phyloP scores from a whole-genome alignment of 2,888 invertebrate genomes.

The Xylocampa areola region DNA sequence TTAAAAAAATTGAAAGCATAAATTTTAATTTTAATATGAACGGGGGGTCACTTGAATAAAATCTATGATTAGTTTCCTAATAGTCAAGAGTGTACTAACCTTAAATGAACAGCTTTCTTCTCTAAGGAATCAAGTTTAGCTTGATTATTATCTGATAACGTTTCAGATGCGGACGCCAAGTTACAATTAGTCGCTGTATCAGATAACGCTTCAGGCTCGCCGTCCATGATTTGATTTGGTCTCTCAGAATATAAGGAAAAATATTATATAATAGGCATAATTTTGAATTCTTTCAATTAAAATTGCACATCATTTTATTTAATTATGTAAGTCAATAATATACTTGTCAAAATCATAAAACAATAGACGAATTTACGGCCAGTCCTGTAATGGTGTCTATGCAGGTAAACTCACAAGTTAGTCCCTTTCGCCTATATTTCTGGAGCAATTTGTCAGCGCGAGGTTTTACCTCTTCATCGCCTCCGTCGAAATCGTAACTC shows the following conservation, averaged over 20 bases:
- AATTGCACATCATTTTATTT: conserved; percentile 48
- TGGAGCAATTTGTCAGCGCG: too few species aligned
- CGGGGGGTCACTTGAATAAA: too few species aligned
- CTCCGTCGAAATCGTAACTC: too few species aligned
- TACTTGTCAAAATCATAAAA: conserved; percentile 53
- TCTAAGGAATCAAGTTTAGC: conserved; percentile 83
- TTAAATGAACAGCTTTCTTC: conserved; percentile 85
- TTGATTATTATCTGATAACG: conserved; percentile 79
- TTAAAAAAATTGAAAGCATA: too few species aligned
- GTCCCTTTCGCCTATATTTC: too few species aligned
- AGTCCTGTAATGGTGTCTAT: conserved; percentile 26
- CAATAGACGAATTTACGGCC: conserved; percentile 53
- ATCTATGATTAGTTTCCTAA: neutral
- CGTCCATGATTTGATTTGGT: conserved; percentile 76
- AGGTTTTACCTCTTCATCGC: too few species aligned
- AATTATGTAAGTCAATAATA: conserved; percentile 46
- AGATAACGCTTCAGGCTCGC: conserved; percentile 80
- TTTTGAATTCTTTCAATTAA: conserved; percentile 69
- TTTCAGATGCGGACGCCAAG: conserved; percentile 76
- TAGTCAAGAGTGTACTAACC: conserved; percentile 60
- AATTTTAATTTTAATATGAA: too few species aligned
- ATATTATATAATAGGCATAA: conserved; percentile 65
- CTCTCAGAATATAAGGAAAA: conserved; percentile 46
- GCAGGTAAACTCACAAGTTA: neutral
- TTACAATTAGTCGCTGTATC: conserved; percentile 82